phyloP scores from a whole-genome alignment of 2,797 vertebrate species.

The Sebastes oblongus region DNA sequence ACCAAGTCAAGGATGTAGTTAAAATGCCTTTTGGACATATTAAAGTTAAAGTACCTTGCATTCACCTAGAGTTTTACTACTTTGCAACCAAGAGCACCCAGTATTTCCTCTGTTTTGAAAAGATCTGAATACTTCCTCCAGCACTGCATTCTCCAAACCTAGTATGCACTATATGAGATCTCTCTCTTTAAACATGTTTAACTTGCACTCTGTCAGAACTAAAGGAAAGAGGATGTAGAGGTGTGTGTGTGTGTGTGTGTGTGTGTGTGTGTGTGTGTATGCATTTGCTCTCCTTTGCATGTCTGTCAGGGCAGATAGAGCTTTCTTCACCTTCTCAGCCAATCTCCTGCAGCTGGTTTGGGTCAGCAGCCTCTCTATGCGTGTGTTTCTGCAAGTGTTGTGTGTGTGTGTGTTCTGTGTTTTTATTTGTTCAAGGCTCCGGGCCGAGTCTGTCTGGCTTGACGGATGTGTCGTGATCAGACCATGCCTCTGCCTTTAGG shows the following conservation, averaged over 20 bases:
- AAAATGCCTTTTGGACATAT: background rate
- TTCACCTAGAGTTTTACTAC: background rate
- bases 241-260: background rate
- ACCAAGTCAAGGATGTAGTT: background rate
- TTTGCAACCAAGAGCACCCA: background rate
- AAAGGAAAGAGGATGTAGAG: background rate
- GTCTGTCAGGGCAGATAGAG: conserved; percentile 27
- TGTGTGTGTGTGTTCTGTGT: background rate
- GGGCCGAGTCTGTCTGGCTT: conserved; percentile 53
- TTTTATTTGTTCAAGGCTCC: conserved; percentile 41
- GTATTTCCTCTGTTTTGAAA: too few relatives aligned
- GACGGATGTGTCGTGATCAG: conserved; percentile 50
- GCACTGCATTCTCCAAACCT: background rate
- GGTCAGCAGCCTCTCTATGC: conserved; percentile 3
- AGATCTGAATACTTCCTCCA: background rate
- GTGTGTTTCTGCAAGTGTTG: background rate
- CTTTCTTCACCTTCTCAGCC: conserved; percentile 24
- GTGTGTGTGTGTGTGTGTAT: background rate
- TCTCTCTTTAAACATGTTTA: background rate
- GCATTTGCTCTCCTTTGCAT: background rate
- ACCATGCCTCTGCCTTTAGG: conserved; percentile 48
- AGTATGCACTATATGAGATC: background rate
- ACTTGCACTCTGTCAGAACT: background rate
- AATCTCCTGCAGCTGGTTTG: conserved; percentile 42
- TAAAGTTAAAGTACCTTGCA: background rate